Base-by-base conservation (phyloP, 2,797 vertebrate genomes). In the Channallabes apus region DNA sequence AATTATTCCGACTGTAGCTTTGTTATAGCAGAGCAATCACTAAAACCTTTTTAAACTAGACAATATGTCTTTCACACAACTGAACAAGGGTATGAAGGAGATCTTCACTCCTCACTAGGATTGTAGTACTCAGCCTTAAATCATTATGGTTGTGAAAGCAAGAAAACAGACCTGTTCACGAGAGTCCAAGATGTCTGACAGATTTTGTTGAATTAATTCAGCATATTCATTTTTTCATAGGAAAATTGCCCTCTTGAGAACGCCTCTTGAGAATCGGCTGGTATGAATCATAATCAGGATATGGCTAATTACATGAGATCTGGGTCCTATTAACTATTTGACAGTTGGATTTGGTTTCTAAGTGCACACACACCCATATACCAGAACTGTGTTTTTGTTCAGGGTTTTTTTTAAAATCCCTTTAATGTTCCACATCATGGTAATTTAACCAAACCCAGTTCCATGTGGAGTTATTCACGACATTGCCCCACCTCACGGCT, bases 241-340 rank as follows among this genome's bases (percentile, higher is more conserved):
- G 35, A 59, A 75, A 84, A 67, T 14, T 18, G 59, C 24, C 27
- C 41, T 22, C 1, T 4, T 2, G 24, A 71, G 22, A 79, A 62
- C 56, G 15, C 85, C 61, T 41, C n/a, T n/a, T n/a, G n/a, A n/a
- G n/a, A 72, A 84, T 81, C 20, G 59, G 79, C 73, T 73, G 73
- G 58, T 59, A 73, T 86, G 78, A 88, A 88, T 88, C 86, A 88
- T 83, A 86, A 88, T 80, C 68, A 82, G 51, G 80, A 78, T 71
- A 38, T 56, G 75, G 61, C 38, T 56, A 27, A 82, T 88, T 86
- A 84, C 79, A 54, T 73, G 20, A 78, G 82, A 32, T 82, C 83
- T 88, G 89, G 87, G 82, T 86, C 41, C 61, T 82, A 77, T 87
- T 88, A 87, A 85, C 69, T 73, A 17, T 72, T 81, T 86, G 72